phyloP scores from a whole-genome alignment of 2,113 vertebrate species.

The Pedionomus torquatus region DNA sequence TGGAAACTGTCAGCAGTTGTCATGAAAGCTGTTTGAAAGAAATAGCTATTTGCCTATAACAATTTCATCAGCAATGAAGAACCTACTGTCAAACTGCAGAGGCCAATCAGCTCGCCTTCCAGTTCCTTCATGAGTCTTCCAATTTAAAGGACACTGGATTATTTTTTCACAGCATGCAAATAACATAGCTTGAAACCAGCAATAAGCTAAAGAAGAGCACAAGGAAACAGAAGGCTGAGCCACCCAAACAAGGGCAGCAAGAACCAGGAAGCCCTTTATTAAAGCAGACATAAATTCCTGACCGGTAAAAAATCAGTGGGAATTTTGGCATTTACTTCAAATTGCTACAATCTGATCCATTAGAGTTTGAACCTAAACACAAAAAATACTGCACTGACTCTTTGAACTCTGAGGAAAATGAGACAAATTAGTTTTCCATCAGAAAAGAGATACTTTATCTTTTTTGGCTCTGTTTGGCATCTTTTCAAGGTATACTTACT shows the following conservation, averaged over 20 bases:
- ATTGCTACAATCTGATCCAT: not conserved
- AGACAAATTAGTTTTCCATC: not conserved
- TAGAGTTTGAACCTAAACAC: not conserved
- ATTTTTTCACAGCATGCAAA: not conserved
- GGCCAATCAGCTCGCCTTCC: not conserved
- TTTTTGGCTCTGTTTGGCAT: not conserved
- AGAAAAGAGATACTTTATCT: not conserved
- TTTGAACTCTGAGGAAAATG: not conserved
- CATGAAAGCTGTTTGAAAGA: not conserved
- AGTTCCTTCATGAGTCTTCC: not conserved
- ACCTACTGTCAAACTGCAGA: not conserved
- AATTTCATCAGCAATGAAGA: not conserved
- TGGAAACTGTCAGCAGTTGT: not conserved
- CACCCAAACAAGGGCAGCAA: not conserved
- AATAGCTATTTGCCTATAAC: not conserved
- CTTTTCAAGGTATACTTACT: not conserved
- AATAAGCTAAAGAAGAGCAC: not conserved
- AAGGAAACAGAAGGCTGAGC: not conserved
- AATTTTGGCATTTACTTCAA: not conserved
- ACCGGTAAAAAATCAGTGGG: not conserved
- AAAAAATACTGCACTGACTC: not conserved
- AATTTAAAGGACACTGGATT: not conserved
- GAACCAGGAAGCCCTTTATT: not conserved
- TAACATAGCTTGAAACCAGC: not conserved
- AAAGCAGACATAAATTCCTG: not conserved